phyloP scores from a whole-genome alignment of 1,140 invertebrate species.

The Dufourea novaeangliae region DNA sequence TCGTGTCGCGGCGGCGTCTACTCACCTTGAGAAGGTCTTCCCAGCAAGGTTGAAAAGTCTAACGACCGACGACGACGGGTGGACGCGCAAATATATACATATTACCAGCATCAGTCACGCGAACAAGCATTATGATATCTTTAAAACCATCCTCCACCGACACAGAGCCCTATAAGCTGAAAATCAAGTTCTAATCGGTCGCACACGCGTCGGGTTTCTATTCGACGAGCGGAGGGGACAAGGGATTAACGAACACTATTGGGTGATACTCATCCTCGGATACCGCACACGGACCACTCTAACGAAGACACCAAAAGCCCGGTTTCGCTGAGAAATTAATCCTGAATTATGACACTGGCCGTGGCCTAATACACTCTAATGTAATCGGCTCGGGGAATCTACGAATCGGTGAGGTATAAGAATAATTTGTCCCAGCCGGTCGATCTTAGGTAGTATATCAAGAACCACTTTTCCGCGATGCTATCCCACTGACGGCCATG shows the following conservation, averaged over 20 bases:
- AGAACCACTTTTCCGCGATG: conserved; percentile 60
- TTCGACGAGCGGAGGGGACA: not conserved
- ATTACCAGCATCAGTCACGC: conserved; percentile 1
- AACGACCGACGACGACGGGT: conserved; percentile 52
- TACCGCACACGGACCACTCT: not conserved
- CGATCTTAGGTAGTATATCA: conserved; percentile 36
- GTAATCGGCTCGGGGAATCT: conserved; percentile 15
- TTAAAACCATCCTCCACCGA: not conserved
- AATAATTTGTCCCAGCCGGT: conserved; percentile 53
- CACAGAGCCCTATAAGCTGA: not conserved
- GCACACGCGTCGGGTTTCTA: not conserved
- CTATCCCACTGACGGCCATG: conserved; percentile 16
- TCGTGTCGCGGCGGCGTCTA: conserved; percentile 49
- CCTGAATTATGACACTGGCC: conserved; percentile 55
- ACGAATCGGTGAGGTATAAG: not conserved
- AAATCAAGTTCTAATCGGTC: conserved; percentile 1
- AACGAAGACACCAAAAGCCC: conserved; percentile 23
- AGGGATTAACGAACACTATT: not conserved
- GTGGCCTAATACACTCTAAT: conserved; percentile 60
- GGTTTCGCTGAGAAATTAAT: conserved; percentile 38
- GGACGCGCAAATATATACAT: not conserved
- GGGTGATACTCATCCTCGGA: not conserved
- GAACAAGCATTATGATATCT: not conserved
- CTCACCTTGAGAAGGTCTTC: conserved; percentile 71
- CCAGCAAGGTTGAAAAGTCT: conserved; percentile 59